These are phyloP conservation scores for Gavia stellata DNA, from an alignment of 2,113 vertebrate species.

Conservation along the genomic window DNA sequence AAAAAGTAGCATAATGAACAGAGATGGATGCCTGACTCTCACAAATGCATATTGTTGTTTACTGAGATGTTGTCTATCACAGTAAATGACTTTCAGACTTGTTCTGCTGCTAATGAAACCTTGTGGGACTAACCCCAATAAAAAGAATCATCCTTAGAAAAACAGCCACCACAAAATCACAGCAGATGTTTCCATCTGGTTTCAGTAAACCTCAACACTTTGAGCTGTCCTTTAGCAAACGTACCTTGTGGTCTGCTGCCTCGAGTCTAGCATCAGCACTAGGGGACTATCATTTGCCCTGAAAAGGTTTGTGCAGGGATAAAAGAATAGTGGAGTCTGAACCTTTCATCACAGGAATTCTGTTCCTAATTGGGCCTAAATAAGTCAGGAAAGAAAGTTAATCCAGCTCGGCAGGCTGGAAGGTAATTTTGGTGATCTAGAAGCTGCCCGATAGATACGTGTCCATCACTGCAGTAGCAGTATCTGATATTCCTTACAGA, in stretches of 20 bases:
- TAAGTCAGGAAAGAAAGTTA: neutral
- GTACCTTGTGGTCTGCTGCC: neutral
- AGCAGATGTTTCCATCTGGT: neutral
- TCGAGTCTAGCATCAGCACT: neutral
- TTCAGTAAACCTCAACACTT: neutral
- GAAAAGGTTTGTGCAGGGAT: neutral
- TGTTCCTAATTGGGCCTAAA: neutral
- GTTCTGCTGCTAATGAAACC: neutral
- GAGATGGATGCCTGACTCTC: neutral
- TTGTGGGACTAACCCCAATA: neutral
- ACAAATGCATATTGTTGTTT: neutral
- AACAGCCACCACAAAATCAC: neutral
- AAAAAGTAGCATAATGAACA: neutral
- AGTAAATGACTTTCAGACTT: neutral
- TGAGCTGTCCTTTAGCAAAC: neutral
- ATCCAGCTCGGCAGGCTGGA: neutral
- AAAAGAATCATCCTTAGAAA: neutral
- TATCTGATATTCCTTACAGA: neutral
- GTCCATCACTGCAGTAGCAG: too few relatives aligned
- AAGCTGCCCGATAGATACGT: neutral
- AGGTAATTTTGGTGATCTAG: neutral
- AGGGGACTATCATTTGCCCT: neutral
- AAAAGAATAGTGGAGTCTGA: neutral
- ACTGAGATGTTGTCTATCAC: neutral
- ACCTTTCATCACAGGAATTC: neutral